These are phyloP conservation scores for Trichogramma pretiosum DNA, from an alignment of 1,140 invertebrate species.

Conservation along the genomic window DNA sequence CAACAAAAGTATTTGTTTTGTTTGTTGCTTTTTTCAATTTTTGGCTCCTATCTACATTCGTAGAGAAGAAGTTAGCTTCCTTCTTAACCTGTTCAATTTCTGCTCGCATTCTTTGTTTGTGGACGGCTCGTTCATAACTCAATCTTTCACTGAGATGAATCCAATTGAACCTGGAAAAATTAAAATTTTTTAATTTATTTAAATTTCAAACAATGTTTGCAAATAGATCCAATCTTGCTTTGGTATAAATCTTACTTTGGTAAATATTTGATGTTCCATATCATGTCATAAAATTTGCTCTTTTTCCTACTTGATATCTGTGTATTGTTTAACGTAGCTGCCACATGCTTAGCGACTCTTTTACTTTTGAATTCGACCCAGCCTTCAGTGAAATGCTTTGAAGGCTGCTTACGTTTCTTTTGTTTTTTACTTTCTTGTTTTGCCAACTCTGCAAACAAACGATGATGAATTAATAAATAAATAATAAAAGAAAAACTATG, in stretches of 20 bases:
- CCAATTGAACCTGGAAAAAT: slow-evolving; percentile 87
- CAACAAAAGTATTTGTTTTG: slow-evolving; percentile 24
- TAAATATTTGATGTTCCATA: slow-evolving; percentile 96
- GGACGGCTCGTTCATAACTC: slow-evolving; percentile 82
- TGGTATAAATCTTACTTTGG: slow-evolving; percentile 48
- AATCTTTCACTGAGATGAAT: slow-evolving; percentile 85
- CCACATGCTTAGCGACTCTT: slow-evolving; percentile 78
- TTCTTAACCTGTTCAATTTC: slow-evolving; percentile 88
- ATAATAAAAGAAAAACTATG: background rate
- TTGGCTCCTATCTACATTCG: slow-evolving; percentile 72
- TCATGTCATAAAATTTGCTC: slow-evolving; percentile 76
- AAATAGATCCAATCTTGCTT: too few relatives aligned
- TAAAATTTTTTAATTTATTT: too few relatives aligned
- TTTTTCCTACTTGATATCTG: slow-evolving; percentile 80
- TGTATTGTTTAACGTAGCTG: slow-evolving; percentile 71
- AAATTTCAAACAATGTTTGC: too few relatives aligned
- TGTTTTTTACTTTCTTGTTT: slow-evolving; percentile 39
- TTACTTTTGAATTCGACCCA: slow-evolving; percentile 95
- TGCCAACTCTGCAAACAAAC: slow-evolving; percentile 21
- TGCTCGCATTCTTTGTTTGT: slow-evolving; percentile 72
- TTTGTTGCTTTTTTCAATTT: slow-evolving; percentile 47
- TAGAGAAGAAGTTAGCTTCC: slow-evolving; percentile 77
- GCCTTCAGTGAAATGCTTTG: slow-evolving; percentile 78
- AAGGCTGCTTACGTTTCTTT: slow-evolving; percentile 50
- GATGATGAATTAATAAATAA: background rate